These are phyloP conservation scores for Nematostella vectensis DNA, from an alignment of 92 coral and sea anemone genomes.

Conservation along the genomic window DNA sequence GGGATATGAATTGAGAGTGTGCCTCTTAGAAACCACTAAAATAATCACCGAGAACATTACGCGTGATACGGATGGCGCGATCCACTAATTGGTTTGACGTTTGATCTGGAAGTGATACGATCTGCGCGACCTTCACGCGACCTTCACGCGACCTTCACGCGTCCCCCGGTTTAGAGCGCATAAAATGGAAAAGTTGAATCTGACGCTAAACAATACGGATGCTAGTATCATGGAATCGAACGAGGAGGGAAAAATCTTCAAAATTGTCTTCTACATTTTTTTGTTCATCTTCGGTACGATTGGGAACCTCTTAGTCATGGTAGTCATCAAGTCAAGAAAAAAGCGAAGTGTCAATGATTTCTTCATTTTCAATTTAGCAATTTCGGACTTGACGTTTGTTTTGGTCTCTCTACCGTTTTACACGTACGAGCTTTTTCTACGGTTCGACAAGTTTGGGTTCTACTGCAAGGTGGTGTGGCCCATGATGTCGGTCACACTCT, in stretches of 20 bases:
- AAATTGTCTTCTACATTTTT: conserved; percentile 45
- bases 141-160: too few species aligned
- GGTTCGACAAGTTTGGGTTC: conserved; percentile 38
- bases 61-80: too few species aligned
- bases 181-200: not conserved
- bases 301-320: conserved; percentile 58
- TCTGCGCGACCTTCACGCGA: too few species aligned
- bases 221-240: not conserved
- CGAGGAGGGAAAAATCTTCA: conserved; percentile 42
- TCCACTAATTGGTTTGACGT: too few species aligned
- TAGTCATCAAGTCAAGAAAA: conserved; percentile 43
- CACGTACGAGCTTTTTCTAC: conserved; percentile 52
- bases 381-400: conserved; percentile 58
- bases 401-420: conserved; percentile 59
- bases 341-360: conserved; percentile 60
- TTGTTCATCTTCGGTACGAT: conserved; percentile 55
- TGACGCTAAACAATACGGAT: not conserved
- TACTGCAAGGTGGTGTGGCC: conserved; percentile 82
- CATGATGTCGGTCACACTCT: conserved; percentile 65
- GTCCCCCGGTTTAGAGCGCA: too few species aligned
- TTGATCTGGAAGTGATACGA: too few species aligned
- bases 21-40: too few species aligned
- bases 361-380: conserved; percentile 61
- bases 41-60: too few species aligned
- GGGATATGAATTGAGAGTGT: too few species aligned